Conservation (phyloP, 2,888 invertebrate species). For the Lasioglossum vierecki region DNA sequence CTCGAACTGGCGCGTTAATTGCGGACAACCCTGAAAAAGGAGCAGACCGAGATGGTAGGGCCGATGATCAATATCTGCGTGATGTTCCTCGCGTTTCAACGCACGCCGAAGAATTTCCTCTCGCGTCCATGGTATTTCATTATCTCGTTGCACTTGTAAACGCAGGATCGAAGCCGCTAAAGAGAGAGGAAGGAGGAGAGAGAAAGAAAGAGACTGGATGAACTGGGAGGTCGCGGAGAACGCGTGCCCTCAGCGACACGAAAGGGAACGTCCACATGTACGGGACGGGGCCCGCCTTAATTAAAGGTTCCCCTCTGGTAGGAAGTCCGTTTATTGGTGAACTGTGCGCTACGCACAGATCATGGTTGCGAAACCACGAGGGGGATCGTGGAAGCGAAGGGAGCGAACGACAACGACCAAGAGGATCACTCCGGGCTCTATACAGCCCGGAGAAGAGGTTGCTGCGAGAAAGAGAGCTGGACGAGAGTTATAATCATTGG, state of each 20-base stretch:
- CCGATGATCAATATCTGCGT: conserved; percentile 45
- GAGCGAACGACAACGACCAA: conserved; percentile 8
- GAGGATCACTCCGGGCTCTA: conserved; percentile 27
- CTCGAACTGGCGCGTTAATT: conserved; percentile 17
- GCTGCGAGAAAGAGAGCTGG: conserved; percentile 42
- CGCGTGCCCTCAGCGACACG: conserved; percentile 56
- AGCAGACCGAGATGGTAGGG: conserved; percentile 3
- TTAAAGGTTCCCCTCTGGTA: conserved; percentile 59
- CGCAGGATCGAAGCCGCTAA: conserved; percentile 21
- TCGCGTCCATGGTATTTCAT: conserved; percentile 40
- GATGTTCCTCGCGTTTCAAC: conserved; percentile 36
- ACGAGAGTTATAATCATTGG: conserved; percentile 79
- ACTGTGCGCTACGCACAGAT: conserved; percentile 25
- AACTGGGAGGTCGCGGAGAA: conserved; percentile 39
- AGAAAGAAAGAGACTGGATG: neutral
- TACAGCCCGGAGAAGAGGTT: conserved; percentile 13
- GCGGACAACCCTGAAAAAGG: conserved; percentile 8
- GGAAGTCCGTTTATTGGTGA: conserved; percentile 65
- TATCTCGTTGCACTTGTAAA: conserved; percentile 50
- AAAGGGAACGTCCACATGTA: conserved; percentile 41
- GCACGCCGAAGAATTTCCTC: conserved; percentile 30
- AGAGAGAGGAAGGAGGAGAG: neutral
- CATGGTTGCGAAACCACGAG: conserved; percentile 10
- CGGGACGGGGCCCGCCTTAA: conserved; percentile 55
- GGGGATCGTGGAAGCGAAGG: conserved; percentile 11